Evolutionary conservation across 2,113 vertebrate species (phyloP).

Genomic region (human): DNA sequence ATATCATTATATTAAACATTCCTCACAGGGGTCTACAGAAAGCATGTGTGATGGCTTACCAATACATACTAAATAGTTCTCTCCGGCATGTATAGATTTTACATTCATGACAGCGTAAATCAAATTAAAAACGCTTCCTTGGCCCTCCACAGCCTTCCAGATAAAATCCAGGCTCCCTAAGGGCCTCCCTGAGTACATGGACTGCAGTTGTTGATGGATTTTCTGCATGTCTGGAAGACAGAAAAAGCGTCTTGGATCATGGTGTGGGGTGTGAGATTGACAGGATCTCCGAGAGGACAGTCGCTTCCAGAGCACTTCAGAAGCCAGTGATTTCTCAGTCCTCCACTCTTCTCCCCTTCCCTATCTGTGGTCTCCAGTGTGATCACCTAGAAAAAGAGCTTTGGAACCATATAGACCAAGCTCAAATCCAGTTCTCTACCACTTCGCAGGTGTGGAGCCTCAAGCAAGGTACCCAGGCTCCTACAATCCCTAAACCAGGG

Average conservation of each 20-base stretch:
- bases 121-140: neutral
- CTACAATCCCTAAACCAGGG: neutral
- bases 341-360: neutral
- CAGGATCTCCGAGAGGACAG: neutral
- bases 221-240: neutral
- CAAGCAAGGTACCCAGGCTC: neutral
- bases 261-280: neutral
- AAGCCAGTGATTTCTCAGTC: neutral
- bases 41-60: neutral
- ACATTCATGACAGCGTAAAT: neutral
- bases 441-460: neutral
- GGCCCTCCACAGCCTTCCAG: neutral
- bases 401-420: neutral
- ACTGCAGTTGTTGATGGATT: neutral
- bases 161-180: neutral
- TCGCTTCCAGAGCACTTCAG: neutral
- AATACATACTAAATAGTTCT: neutral
- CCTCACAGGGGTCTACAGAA: neutral
- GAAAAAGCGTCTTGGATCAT: neutral
- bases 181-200: too few relatives aligned
- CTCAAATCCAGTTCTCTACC: neutral
- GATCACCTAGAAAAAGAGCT: neutral
- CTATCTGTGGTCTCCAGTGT: neutral
- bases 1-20: neutral
- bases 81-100: neutral